Evolutionary conservation across 2,888 invertebrate genomes (phyloP).

Genomic region (Sarcophaga caerulescens): DNA sequence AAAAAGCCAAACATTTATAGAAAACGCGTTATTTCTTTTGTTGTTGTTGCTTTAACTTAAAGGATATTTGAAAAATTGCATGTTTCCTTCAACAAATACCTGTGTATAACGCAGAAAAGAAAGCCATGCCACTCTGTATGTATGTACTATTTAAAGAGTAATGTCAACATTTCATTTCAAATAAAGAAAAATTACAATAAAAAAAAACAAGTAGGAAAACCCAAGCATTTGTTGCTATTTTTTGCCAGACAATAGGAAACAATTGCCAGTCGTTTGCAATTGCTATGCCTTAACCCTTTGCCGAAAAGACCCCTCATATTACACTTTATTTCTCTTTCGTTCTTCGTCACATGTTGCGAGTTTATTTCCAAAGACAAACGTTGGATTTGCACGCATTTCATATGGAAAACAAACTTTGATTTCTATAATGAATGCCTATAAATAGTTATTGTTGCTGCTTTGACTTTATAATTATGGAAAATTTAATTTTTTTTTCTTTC

Average conservation of each 20-base stretch:
- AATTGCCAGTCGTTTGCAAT: background rate
- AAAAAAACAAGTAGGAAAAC: background rate
- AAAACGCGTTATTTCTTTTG: constrained; percentile 53
- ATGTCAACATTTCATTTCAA: constrained; percentile 50
- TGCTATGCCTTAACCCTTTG: background rate
- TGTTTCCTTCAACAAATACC: constrained; percentile 66
- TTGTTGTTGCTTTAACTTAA: constrained; percentile 5
- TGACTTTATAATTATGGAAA: background rate
- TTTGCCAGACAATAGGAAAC: background rate
- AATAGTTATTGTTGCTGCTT: background rate
- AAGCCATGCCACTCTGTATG: background rate
- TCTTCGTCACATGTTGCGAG: background rate
- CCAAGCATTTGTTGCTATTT: constrained; percentile 59
- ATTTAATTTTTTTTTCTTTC: background rate
- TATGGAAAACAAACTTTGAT: constrained; percentile 44
- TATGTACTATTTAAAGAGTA: background rate
- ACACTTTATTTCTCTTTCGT: background rate
- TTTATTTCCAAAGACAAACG: constrained; percentile 62
- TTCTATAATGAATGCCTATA: constrained; percentile 11
- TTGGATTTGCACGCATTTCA: constrained; percentile 63
- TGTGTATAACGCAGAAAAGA: constrained; percentile 10
- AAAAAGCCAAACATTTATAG: constrained; percentile 23
- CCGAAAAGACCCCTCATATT: background rate
- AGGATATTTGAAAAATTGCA: constrained; percentile 71
- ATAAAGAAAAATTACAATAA: too few relatives aligned